Evolutionary conservation across 2,797 vertebrate species (phyloP).

Genomic region (Lemur catta): DNA sequence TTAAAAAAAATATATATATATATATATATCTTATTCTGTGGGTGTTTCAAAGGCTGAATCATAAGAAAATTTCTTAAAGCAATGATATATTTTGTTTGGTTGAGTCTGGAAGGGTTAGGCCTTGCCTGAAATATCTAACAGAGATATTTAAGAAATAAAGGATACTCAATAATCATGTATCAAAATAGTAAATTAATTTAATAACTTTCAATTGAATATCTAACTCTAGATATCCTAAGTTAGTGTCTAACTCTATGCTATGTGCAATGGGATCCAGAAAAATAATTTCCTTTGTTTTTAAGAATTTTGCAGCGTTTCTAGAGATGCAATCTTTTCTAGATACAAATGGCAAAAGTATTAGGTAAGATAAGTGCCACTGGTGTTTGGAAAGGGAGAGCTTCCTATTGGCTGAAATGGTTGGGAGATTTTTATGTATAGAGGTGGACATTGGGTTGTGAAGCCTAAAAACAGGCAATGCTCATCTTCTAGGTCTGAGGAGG

Average conservation of each 20-base stretch:
- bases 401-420: neutral
- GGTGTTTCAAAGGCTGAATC: neutral
- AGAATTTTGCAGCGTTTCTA: neutral
- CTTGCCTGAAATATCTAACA: slow-evolving; percentile 7
- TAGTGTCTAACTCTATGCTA: neutral
- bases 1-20: neutral
- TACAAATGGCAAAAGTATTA: neutral
- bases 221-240: neutral
- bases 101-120: neutral
- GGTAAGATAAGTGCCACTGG: neutral
- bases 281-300: slow-evolving; percentile 1
- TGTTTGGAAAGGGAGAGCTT: neutral
- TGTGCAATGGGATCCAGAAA: neutral
- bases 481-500: neutral
- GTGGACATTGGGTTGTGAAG: neutral
- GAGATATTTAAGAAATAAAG: neutral
- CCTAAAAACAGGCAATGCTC: neutral
- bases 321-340: neutral
- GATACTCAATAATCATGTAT: neutral
- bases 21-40: neutral
- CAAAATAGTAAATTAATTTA: neutral
- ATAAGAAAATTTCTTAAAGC: slow-evolving; percentile 26
- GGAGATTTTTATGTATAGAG: neutral
- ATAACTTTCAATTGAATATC: neutral
- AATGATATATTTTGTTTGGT: neutral